Evolutionary conservation across 2,797 vertebrate genomes (phyloP).

Genomic region (Lates japonicus): DNA sequence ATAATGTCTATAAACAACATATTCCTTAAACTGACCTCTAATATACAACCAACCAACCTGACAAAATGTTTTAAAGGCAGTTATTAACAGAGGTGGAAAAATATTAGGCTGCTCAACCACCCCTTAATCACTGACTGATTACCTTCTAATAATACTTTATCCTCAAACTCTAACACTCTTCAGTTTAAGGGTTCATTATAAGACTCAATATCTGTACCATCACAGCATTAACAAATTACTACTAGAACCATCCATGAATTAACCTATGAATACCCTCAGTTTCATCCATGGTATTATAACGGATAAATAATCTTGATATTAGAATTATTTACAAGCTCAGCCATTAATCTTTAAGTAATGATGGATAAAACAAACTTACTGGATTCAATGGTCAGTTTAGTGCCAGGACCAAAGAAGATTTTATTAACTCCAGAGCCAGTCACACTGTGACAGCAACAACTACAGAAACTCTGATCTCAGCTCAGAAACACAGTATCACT

Average conservation of each 20-base stretch:
- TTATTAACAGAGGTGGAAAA: not conserved
- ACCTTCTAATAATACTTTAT: too few relatives aligned
- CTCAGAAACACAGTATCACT: not conserved
- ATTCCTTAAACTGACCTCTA: not conserved
- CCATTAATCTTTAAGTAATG: not conserved
- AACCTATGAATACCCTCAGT: too few relatives aligned
- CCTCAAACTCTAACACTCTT: too few relatives aligned
- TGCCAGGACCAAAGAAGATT: slow-evolving; percentile 16
- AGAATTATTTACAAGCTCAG: not conserved
- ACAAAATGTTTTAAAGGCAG: not conserved
- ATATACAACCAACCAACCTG: not conserved
- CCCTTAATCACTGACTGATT: not conserved
- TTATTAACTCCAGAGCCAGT: slow-evolving; percentile 1
- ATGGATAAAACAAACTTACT: slow-evolving; percentile 23
- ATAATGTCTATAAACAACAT: not conserved
- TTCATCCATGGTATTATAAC: too few relatives aligned
- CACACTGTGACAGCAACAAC: slow-evolving; percentile 20
- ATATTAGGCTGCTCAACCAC: not conserved
- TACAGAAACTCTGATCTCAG: not conserved
- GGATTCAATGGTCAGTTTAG: slow-evolving; percentile 5
- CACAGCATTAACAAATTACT: too few relatives aligned
- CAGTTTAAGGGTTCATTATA: too few relatives aligned
- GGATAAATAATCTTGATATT: too few relatives aligned
- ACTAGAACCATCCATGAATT: too few relatives aligned
- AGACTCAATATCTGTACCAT: too few relatives aligned